Percentiles rank a stretch among this genome's conserved stretches.
phyloP scores from a whole-genome alignment of 2,888 invertebrate species.

The Epicampocera succincta region DNA sequence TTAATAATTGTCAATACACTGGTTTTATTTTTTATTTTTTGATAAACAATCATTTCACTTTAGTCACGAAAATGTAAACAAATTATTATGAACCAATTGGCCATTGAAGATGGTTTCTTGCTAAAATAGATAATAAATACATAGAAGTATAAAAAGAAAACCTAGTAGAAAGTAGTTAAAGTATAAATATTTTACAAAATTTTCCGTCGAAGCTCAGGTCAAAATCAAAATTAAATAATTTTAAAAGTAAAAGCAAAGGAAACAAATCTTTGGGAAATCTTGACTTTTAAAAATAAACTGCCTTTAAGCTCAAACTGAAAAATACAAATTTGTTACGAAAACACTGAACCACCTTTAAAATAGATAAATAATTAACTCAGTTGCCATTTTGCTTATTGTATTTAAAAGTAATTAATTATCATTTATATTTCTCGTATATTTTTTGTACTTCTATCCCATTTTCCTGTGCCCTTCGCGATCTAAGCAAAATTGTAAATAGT shows the following conservation, averaged over 20 bases:
- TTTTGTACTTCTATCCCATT: constrained; percentile 11
- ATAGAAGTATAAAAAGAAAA: constrained; percentile 12
- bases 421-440: constrained; percentile 19
- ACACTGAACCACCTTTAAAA: constrained; percentile 48
- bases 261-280: constrained; percentile 23
- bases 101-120: constrained; percentile 40
- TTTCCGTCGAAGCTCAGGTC: constrained; percentile 61
- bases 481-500: constrained; percentile 49
- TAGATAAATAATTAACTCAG: constrained; percentile 53
- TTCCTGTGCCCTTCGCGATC: not conserved
- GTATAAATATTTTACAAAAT: constrained; percentile 35
- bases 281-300: constrained; percentile 53
- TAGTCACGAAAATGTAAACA: constrained; percentile 20
- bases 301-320: constrained; percentile 61
- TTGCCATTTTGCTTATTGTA: constrained; percentile 57
- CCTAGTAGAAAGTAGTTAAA: constrained; percentile 3
- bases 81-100: not conserved
- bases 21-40: constrained; percentile 25
- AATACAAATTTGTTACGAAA: constrained; percentile 39
- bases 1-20: constrained; percentile 22
- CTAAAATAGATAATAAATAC: constrained; percentile 10
- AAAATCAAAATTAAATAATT: constrained; percentile 22
- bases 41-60: constrained; percentile 37
- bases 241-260: constrained; percentile 9
- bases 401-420: constrained; percentile 41